Base-by-base conservation (phyloP, 2,888 invertebrate genomes). In the Operophtera brumata region DNA sequence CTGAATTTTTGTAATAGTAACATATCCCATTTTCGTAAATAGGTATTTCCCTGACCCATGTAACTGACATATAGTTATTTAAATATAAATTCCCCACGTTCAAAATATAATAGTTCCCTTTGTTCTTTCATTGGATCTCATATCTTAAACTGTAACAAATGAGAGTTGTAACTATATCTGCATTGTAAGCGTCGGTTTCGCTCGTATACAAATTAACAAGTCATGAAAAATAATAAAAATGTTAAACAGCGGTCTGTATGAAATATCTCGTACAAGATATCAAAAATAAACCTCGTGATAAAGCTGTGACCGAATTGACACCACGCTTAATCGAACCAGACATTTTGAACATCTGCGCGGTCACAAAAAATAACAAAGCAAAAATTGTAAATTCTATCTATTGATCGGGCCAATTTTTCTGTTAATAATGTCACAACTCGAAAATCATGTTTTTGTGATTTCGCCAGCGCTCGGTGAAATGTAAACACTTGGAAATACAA, bases 381-480 rank as follows among this genome's bases (percentile, higher is more conserved):
- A 77, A 76, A 73, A 60, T 66, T 78, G 71, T 66, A 68, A 66
- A 71, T 73, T 71, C 77, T 78, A 77, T 76, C 74, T 75, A 76
- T 77, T 73, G 69, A 75, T 75, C 75, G 66, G 66, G 73, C 75
- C 81, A 85, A 86, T 83, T 86, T 86, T 80, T 82, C 80, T 82
- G 79, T 85, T 84, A 84, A 84, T 85, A 83, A 81, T 80, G 85
- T 86, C 84, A 84, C 84, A 84, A 84, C 76, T 78, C 65, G 70
- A 73, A 71, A 77, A 75, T 72, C 65, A 70, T 75, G 77, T 78
- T 80, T 77, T 76, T 77, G 76, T 75, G 71, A 74, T 70, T 56
- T 64, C 67, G 55, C 53, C 52, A 57, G 66, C 67, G 59, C 55
- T 62, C 62, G 61, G 68, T 56, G 70, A 68, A 73, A 75, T 80